Evolutionary conservation across 2,888 invertebrate genomes (phyloP), one percentile per base, ranked within the genome.

Genomic region (Melolontha melolontha): DNA sequence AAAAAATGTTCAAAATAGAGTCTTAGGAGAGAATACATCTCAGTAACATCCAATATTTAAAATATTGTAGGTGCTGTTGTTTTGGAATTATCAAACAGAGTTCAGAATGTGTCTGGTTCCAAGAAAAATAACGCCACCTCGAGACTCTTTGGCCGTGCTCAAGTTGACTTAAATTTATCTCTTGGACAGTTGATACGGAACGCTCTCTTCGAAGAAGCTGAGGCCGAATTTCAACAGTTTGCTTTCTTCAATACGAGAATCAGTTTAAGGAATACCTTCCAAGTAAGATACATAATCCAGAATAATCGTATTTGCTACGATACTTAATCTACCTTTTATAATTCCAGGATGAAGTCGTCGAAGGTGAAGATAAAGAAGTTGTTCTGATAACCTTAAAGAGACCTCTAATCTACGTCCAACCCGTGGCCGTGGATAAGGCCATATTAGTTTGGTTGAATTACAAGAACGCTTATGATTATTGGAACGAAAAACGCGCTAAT

Each of bases 391-490:
- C 94, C 0, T 85, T 99, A 16, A 95, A 95, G 80, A 87, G 98
- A 55, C 99, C 99, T 0, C 87, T 98, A 72, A 91, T 99, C 71
- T 97, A 97, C 84, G 93, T 98, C 66, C 98, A 98, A 83, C 98
- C 98, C 0, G 91, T 96, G 78, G 98, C 99, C 7, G 94, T 99
- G 64, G 99, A 99, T 84, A 97, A 97, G 86, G 98, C 97, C 11
- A 97, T 99, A 74, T 88, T 99, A 16, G 96, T 99, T 52, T 99
- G 99, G 98, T 86, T 99, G 72, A 98, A 99, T 85, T 99, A 99
- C 81, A 98, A 98, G 85, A 98, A 98, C 83, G 98, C 98, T 0
- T 98, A 98, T 80, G 98, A 99, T 81, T 98, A 98, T 84, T 99
- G 98, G 98, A 96, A 95, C 75, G 97, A 97, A 82, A 98, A 98